Percentiles rank a stretch among this genome's conserved stretches.
These are phyloP conservation scores for Drosophila limbata DNA, from an alignment of 2,888 invertebrate species.

Conservation along the genomic window DNA sequence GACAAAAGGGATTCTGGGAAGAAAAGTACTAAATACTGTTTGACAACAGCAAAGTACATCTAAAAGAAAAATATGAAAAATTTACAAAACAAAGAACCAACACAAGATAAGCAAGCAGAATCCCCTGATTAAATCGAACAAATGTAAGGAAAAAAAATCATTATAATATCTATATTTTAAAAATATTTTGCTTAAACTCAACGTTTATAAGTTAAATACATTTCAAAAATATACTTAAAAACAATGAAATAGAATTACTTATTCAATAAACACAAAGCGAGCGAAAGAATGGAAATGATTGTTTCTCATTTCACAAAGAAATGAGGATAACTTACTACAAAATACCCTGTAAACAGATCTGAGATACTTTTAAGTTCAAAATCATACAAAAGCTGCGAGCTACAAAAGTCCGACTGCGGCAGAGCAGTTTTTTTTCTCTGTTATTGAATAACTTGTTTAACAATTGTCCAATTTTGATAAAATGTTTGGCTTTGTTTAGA, in stretches of 20 bases:
- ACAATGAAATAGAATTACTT: conserved; percentile 1
- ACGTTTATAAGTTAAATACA: conserved; percentile 4
- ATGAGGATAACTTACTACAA: background rate
- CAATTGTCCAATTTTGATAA: background rate
- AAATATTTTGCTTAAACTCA: conserved; percentile 4
- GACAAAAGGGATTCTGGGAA: background rate
- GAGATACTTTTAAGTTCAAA: background rate
- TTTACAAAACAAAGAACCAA: background rate
- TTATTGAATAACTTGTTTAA: background rate
- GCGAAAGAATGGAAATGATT: conserved; percentile 1
- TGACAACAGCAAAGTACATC: conserved; percentile 1
- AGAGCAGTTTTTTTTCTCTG: background rate
- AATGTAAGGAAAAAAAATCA: background rate
- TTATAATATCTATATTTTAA: no score
- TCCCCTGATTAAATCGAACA: background rate
- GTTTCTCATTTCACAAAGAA: no score
- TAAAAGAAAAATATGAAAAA: conserved; percentile 4
- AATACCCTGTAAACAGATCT: conserved; percentile 5
- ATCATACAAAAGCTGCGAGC: background rate
- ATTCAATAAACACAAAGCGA: conserved; percentile 6
- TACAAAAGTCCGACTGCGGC: background rate
- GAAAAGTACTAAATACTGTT: conserved; percentile 11
- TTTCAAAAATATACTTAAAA: background rate
- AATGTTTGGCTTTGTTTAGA: background rate
- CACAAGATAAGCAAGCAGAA: background rate